Evolutionary conservation across 2,113 vertebrate genomes (phyloP), one percentile per base, ranked within the genome.

Genomic region (Myiagra hebetior): DNA sequence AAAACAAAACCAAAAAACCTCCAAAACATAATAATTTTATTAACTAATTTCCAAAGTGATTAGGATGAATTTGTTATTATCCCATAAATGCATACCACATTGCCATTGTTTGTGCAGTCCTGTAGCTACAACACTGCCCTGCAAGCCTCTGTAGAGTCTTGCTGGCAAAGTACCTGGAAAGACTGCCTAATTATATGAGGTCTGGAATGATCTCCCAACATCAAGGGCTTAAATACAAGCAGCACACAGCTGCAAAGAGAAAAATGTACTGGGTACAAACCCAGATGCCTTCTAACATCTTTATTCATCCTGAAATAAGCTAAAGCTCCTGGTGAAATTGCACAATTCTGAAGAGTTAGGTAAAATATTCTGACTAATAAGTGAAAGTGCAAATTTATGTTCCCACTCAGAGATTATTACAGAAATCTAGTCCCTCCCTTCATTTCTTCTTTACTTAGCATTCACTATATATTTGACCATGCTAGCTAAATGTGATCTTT

Each of bases 11-110:
- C 8, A 39, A 39, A 27, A 8, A 2, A 15, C 24, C 31, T 44
- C 3, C 1, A 23, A 59, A 68, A 3, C 2, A 7, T 4, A 19
- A 46, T 37, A 0, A 69, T 53, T 87, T 30, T n/a, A 33, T 7
- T 62, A 31, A 55, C 15, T 76, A 0, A 60, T 39, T 95, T 67
- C 16, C 24, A 56, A 59, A 1, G 2, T 56, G 7, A 59, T 67
- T 57, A 52, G 9, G 17, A 83, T 41, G 12, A 27, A 57, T 56
- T 33, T 56, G 9, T 31, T 8, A 14, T 35, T 77, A 27, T 11
- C 18, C 2, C 39, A 63, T 46, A 77, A 91, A 53, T 33, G 7
- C 15, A 37, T 20, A 18, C 10, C 52, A 72, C 14, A 15, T n/a
- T 59, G 15, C 5, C 19, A n/a, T 28, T 87, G 31, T 7, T 35